Conservation (phyloP, 1,140 invertebrate species). For the Cephus cinctus region DNA sequence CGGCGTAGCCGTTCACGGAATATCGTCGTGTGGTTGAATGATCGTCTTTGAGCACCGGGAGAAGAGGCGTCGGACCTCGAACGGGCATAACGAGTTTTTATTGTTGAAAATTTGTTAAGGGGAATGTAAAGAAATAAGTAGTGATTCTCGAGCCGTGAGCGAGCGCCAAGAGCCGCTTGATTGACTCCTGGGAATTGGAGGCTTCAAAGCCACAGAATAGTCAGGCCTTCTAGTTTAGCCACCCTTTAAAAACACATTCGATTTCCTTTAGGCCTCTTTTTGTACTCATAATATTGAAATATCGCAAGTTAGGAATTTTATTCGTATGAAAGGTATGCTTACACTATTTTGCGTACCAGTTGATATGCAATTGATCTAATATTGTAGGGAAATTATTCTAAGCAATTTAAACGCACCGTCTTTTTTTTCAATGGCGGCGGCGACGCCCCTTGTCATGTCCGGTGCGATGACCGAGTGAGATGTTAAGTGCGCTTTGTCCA, state of each 20-base stretch:
- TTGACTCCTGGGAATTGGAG: constrained; percentile 23
- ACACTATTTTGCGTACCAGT: no score
- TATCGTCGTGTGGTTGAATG: no score
- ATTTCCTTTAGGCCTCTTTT: no score
- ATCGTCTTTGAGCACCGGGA: constrained; percentile 3
- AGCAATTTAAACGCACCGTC: constrained; percentile 5
- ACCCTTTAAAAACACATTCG: no score
- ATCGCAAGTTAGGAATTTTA: no score
- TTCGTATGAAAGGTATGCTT: no score
- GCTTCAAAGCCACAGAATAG: no score
- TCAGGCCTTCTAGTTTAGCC: no score
- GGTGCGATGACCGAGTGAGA: constrained; percentile 19
- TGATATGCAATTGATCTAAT: no score
- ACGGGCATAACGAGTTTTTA: constrained; percentile 29
- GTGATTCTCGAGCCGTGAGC: constrained; percentile 10
- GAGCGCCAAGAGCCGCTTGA: constrained; percentile 18
- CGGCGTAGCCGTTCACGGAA: neutral
- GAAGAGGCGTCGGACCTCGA: constrained; percentile 19
- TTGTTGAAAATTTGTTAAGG: constrained; percentile 32
- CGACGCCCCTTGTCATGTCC: constrained; percentile 14
- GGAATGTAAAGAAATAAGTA: constrained; percentile 30
- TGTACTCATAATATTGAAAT: no score
- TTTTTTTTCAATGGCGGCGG: constrained; percentile 12
- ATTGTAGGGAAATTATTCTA: no score
- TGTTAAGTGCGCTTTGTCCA: constrained; percentile 20